Base-by-base conservation (phyloP, 1,140 invertebrate species). In the Rhysida immarginata region DNA sequence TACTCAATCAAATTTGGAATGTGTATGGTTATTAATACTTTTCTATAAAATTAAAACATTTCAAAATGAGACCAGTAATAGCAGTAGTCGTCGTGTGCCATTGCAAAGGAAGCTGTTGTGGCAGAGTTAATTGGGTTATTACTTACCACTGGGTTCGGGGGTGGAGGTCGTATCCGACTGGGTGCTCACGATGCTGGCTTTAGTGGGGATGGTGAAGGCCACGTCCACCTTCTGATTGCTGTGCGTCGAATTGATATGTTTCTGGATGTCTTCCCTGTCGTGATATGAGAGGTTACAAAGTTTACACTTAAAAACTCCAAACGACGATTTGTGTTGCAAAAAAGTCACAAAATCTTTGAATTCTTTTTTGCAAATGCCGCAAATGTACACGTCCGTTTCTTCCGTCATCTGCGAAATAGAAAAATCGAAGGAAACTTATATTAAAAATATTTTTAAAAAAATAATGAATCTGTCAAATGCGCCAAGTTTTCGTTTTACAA, bases 291-390 rank as follows among this genome's bases (percentile, higher is more conserved):
- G 13, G 26, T 51, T 51, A 21, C 49, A 51, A 5, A 51, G 20
- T 27, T 51, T 51, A 20, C 49, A 51, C 20, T 51, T 51, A 21
- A 25, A 51, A 27, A 51, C 49, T 24, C 49, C 49, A 5, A 51
- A 26, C 26, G 49, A 51, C 13, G 49, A 51, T 27, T 51, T 51
- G 20, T 51, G 49, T 20, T 51, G 49, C 49, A 51, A 25, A 51
- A 51, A 51, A 25, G 49, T 51, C 24, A 51, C 49, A 51, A 51
- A 51, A 51, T 51, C 49, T 25, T 51, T 11, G 21, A 51, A 51
- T 51, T 51, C 49, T 51, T 51, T 51, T 51, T 51, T 51, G 26
- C 49, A 51, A 25, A 51, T 51, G 3, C 49, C 49, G 26, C 49
- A 51, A 8, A 25, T 51, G 49, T 51, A 51, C 5, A 26, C 49